Evolutionary conservation across 2,888 invertebrate species (phyloP).

Genomic region (Trichopria drosophilae): DNA sequence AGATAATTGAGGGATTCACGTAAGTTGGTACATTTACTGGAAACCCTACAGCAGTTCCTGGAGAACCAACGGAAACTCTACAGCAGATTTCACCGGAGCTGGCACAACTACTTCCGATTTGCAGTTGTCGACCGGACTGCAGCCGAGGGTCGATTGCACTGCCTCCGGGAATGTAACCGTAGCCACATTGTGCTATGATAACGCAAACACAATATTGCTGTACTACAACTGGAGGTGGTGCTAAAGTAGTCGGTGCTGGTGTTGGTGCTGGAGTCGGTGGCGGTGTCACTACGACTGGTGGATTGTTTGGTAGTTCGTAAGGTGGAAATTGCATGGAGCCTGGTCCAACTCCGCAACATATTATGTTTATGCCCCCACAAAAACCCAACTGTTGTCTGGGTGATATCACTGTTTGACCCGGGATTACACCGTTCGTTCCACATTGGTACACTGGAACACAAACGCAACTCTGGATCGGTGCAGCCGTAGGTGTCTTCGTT

Average conservation of each 20-base stretch:
- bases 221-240: constrained; percentile 10
- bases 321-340: too few species aligned
- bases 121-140: constrained; percentile 37
- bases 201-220: constrained; percentile 33
- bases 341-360: too few species aligned
- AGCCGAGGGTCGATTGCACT: constrained; percentile 45
- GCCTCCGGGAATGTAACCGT: constrained; percentile 32
- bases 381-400: too few species aligned
- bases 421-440: too few species aligned
- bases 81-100: constrained; percentile 56
- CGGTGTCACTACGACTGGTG: too few species aligned
- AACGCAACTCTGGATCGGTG: constrained; percentile 13
- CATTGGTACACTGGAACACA: constrained; percentile 28
- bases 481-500: constrained; percentile 8
- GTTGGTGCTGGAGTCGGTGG: constrained; percentile 43
- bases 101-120: constrained; percentile 31
- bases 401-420: too few species aligned
- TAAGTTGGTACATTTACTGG: neutral
- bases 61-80: constrained; percentile 68
- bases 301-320: too few species aligned
- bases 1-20: constrained; percentile 7
- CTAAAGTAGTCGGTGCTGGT: neutral
- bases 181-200: constrained; percentile 19
- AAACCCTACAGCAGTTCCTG: neutral
- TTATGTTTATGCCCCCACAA: too few species aligned